Base-by-base conservation (phyloP, 2,888 invertebrate species). In the Anthrax anthrax region DNA sequence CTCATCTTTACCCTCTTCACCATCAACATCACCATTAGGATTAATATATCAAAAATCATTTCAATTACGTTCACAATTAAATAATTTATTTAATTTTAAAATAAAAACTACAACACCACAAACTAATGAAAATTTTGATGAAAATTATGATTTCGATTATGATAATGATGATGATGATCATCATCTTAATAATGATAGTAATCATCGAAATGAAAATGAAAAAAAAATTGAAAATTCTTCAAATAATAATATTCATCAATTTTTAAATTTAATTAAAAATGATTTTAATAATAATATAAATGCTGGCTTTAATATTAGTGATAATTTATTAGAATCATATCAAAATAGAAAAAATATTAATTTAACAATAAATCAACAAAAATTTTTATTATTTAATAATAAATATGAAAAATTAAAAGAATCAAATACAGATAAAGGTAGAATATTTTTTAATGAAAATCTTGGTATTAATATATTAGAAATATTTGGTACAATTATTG, bases 381-480 rank as follows among this genome's bases (percentile, higher is more conserved):
- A 23, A 23, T 23, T n/a, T n/a, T n/a, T 8, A 23, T 23, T 6
- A 8, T 23, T 6, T 23, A 23, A 23, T 6, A 6, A 8, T 23
- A 23, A 23, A 23, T 23, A 8, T 6, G 23, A 23, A 23, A 6
- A 23, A 37, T 32, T n/a, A 37, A n/a, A n/a, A 23, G 12, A 32
- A 32, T 32, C 1, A 32, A 17, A 27, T 18, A 9, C 12, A 19
- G 38, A 36, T 19, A 17, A 23, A 18, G 19, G 29, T 17, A 39
- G 36, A 37, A 37, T 42, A 38, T 38, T 49, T 23, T 47, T 48
- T 37, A 46, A 38, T 46, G 52, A 54, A 49, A 37, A 45, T 18
- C 37, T 51, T 18, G 55, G 53, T 19, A 53, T 55, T 44, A 52
- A 52, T 44, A 40, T 55, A n/a, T 47, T 55, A 23, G 55, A 55